Percentiles rank a stretch among this genome's conserved stretches.
These are phyloP conservation scores for Ochropleura leucogaster DNA, from an alignment of 2,888 invertebrate species.

Conservation along the genomic window DNA sequence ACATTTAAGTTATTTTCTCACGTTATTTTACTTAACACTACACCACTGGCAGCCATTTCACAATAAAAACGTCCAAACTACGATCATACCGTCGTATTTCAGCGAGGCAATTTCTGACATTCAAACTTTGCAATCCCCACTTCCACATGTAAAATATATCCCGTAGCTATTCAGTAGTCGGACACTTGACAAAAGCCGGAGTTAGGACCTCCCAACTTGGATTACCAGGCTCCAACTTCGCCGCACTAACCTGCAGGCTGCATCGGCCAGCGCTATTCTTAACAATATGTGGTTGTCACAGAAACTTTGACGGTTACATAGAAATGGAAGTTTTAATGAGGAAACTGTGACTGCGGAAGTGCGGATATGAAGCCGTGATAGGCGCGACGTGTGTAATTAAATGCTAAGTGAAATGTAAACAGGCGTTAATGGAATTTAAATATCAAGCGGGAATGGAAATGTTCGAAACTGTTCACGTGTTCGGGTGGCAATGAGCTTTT, in stretches of 20 bases:
- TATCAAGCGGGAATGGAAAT: constrained; percentile 10
- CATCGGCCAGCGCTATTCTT: constrained; percentile 58
- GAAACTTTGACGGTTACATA: constrained; percentile 56
- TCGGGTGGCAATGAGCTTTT: constrained; percentile 6
- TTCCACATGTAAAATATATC: constrained; percentile 65
- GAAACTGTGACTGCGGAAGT: constrained; percentile 44
- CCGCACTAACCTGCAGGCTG: constrained; percentile 46
- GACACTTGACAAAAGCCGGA: constrained; percentile 63
- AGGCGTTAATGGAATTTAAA: constrained; percentile 32
- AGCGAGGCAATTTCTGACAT: constrained; percentile 38
- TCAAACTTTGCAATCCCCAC: constrained; percentile 53
- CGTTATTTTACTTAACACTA: not conserved
- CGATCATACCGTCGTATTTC: constrained; percentile 28
- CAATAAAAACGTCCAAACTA: not conserved
- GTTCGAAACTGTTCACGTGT: not conserved
- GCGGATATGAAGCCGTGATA: constrained; percentile 28
- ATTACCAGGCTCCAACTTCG: constrained; percentile 58
- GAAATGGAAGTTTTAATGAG: constrained; percentile 65
- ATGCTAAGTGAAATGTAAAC: constrained; percentile 47
- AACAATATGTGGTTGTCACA: constrained; percentile 47
- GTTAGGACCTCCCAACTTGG: constrained; percentile 59
- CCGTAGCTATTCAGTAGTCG: constrained; percentile 42
- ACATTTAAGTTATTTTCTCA: too few species aligned
- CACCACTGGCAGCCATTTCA: too few species aligned
- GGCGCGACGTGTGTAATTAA: constrained; percentile 44